Evolutionary conservation across 2,888 invertebrate species (phyloP).

Genomic region (Drosophila nr. perissopoda): DNA sequence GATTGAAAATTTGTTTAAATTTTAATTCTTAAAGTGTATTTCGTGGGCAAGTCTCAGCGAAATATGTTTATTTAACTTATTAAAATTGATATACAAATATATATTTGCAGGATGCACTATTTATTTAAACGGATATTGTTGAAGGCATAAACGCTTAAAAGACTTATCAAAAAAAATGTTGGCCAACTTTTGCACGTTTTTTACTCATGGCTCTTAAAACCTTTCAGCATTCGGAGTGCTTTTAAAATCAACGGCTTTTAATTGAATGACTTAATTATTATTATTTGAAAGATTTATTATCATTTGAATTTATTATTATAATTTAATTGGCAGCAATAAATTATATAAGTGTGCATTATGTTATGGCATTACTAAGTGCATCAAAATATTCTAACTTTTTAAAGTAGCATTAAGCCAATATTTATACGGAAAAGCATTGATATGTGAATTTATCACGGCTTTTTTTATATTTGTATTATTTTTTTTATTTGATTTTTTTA

Average conservation of each 20-base stretch:
- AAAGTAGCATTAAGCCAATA: background rate
- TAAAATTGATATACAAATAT: background rate
- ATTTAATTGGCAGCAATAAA: background rate
- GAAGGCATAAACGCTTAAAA: background rate
- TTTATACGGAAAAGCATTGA: background rate
- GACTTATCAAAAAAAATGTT: background rate
- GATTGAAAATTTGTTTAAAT: background rate
- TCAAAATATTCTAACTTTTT: background rate
- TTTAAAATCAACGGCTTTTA: background rate
- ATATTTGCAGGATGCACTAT: background rate
- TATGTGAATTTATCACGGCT: background rate
- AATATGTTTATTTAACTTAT: background rate
- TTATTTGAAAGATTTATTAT: background rate
- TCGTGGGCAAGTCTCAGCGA: background rate
- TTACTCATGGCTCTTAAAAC: background rate
- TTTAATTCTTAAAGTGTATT: background rate
- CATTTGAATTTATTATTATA: background rate
- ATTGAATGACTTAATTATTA: background rate
- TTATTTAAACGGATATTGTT: background rate
- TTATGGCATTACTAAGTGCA: background rate
- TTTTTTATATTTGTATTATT: background rate
- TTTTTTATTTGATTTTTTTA: constrained; percentile 28
- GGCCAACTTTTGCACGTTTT: background rate
- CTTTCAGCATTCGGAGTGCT: background rate
- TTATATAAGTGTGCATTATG: background rate